Percentiles rank a stretch among this genome's conserved stretches.
Conservation (phyloP, 2,888 invertebrate species). For the Brassicogethes aeneus region DNA sequence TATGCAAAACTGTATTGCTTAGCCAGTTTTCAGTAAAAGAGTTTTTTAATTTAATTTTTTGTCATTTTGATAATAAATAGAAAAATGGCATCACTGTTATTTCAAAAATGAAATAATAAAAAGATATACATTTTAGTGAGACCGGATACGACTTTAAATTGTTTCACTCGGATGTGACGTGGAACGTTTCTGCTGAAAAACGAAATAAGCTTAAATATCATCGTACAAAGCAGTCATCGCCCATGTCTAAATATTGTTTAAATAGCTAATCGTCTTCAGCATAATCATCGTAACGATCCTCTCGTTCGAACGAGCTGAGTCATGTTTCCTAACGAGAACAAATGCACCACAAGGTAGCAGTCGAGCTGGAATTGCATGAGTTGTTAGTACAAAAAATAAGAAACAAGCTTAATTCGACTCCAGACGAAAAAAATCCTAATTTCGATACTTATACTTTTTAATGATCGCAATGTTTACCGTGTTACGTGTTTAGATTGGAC, state of each 20-base stretch:
- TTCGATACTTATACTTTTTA: too few relatives aligned
- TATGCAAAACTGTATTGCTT: too few relatives aligned
- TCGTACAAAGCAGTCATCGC: conserved; percentile 12
- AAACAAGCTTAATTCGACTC: too few relatives aligned
- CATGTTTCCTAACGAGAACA: conserved; percentile 28
- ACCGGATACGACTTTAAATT: conserved; percentile 20
- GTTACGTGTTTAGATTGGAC: too few relatives aligned
- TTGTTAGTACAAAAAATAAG: background rate
- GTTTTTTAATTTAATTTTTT: too few relatives aligned
- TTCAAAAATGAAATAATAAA: too few relatives aligned
- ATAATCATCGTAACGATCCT: conserved; percentile 6
- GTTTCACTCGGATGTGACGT: conserved; percentile 19
- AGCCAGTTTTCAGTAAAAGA: too few relatives aligned
- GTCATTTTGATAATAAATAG: too few relatives aligned
- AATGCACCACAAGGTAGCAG: background rate
- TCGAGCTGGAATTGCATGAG: background rate
- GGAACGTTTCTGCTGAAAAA: conserved; percentile 10
- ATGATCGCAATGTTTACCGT: too few relatives aligned
- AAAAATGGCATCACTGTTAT: too few relatives aligned
- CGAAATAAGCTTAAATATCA: conserved; percentile 19
- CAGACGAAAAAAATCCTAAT: too few relatives aligned
- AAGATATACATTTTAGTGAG: too few relatives aligned
- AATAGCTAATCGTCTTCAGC: conserved; percentile 23
- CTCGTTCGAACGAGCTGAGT: conserved; percentile 21
- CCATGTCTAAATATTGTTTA: conserved; percentile 30